phyloP scores from a whole-genome alignment of 2,113 vertebrate species.

The Corydoras maculifer region DNA sequence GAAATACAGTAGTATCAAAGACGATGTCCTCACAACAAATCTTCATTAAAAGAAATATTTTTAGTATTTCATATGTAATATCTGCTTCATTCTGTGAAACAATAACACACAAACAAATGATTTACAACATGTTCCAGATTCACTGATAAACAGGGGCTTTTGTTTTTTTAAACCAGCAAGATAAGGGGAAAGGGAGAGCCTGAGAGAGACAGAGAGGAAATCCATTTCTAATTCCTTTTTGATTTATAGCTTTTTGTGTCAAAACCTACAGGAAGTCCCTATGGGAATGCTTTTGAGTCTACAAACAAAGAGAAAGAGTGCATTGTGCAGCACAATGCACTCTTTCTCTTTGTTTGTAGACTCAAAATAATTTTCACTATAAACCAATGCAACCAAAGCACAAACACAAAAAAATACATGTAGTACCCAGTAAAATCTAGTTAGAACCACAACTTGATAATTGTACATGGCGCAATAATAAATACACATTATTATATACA shows the following conservation, averaged over 20 bases:
- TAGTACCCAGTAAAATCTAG: too few species aligned
- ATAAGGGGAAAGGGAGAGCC: slow-evolving; percentile 28
- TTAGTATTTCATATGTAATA: too few species aligned
- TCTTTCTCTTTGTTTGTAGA: background rate
- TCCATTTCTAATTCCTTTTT: slow-evolving; percentile 6
- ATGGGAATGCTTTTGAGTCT: background rate
- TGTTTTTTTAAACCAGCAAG: slow-evolving; percentile 7
- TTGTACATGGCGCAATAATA: too few species aligned
- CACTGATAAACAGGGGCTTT: background rate
- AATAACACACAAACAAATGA: too few species aligned
- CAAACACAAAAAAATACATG: background rate
- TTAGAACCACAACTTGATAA: too few species aligned
- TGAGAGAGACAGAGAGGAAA: slow-evolving; percentile 31
- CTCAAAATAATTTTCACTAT: background rate
- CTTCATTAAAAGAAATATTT: too few species aligned
- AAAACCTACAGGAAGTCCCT: slow-evolving; percentile 20
- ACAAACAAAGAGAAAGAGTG: too few species aligned
- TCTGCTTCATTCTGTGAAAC: too few species aligned
- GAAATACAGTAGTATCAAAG: background rate
- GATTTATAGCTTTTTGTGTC: slow-evolving; percentile 19
- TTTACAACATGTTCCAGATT: too few species aligned
- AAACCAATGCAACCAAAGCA: background rate
- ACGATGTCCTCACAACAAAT: background rate
- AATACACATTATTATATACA: too few species aligned
- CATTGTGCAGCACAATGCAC: slow-evolving; percentile 13